phyloP scores from a whole-genome alignment of 2,888 invertebrate genomes.

The Tetropium fuscum region DNA sequence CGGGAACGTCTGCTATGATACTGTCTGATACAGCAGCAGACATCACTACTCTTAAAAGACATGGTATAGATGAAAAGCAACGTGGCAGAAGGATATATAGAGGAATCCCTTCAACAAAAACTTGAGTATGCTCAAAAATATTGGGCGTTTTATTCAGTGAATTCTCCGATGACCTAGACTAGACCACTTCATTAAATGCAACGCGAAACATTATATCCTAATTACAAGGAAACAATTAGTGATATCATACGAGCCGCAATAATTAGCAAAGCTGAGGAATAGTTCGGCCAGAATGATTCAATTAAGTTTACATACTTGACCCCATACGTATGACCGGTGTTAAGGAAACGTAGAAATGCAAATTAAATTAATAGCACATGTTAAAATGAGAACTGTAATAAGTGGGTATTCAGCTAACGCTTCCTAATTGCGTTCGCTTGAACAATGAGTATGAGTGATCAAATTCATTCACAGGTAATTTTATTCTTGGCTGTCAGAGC shows the following conservation, averaged over 20 bases:
- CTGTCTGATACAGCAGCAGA: too few relatives aligned
- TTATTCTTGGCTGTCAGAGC: constrained; percentile 41
- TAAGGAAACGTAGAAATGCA: constrained; percentile 38
- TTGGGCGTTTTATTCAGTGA: too few relatives aligned
- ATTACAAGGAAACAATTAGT: constrained; percentile 20
- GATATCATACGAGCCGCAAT: not conserved
- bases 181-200: too few relatives aligned
- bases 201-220: constrained; percentile 7
- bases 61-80: too few relatives aligned
- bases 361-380: constrained; percentile 47
- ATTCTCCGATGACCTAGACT: too few relatives aligned
- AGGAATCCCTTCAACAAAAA: too few relatives aligned
- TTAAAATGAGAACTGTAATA: constrained; percentile 44
- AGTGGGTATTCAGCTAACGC: constrained; percentile 45
- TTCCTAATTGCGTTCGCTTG: constrained; percentile 47
- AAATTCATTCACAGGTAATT: constrained; percentile 51
- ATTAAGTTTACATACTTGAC: constrained; percentile 27
- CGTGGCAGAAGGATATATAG: too few relatives aligned
- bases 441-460: constrained; percentile 50
- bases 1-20: too few relatives aligned
- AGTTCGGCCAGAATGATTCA: constrained; percentile 22
- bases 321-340: constrained; percentile 17
- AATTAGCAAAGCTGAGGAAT: constrained; percentile 9
- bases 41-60: too few relatives aligned
- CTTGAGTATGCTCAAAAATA: too few relatives aligned